A percentile compares a stretch with the other conserved stretches of the same genome.
Conservation (phyloP, 2,113 vertebrate genomes). For the Microcebus tavaratra region DNA sequence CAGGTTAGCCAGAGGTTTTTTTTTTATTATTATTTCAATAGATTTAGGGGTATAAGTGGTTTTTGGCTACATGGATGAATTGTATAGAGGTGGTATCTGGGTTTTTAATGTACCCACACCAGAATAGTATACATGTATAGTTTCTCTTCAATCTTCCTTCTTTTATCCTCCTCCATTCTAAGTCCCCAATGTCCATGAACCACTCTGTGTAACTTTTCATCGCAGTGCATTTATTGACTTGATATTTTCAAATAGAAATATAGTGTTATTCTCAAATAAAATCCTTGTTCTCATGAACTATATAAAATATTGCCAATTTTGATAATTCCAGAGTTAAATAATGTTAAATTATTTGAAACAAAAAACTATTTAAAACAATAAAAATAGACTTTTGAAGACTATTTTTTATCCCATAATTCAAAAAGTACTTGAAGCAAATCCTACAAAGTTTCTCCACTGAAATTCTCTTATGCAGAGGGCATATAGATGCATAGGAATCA, state of each 20-base stretch:
- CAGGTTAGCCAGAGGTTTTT: no score
- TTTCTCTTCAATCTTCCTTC: no score
- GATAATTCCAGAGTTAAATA: constrained; percentile 17
- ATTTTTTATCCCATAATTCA: constrained; percentile 12
- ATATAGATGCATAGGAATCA: background rate
- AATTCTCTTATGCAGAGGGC: background rate
- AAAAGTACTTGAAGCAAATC: constrained; percentile 28
- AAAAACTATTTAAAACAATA: constrained; percentile 45
- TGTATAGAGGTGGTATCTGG: no score
- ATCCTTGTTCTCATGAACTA: constrained; percentile 23
- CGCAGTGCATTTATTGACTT: background rate
- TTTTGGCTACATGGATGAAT: no score
- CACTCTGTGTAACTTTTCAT: background rate
- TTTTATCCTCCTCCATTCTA: no score
- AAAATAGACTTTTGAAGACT: constrained; percentile 11
- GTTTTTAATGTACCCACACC: no score
- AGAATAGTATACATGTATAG: no score
- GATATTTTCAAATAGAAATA: constrained; percentile 32
- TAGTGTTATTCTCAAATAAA: constrained; percentile 39
- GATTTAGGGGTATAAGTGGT: no score
- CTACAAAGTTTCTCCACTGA: constrained; percentile 16
- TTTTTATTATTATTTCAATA: no score
- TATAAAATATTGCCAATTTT: constrained; percentile 30
- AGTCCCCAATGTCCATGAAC: no score
- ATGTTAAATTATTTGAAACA: constrained; percentile 48